Evolutionary conservation across 2,888 invertebrate species (phyloP).

Genomic region (Parnassius glacialis): DNA sequence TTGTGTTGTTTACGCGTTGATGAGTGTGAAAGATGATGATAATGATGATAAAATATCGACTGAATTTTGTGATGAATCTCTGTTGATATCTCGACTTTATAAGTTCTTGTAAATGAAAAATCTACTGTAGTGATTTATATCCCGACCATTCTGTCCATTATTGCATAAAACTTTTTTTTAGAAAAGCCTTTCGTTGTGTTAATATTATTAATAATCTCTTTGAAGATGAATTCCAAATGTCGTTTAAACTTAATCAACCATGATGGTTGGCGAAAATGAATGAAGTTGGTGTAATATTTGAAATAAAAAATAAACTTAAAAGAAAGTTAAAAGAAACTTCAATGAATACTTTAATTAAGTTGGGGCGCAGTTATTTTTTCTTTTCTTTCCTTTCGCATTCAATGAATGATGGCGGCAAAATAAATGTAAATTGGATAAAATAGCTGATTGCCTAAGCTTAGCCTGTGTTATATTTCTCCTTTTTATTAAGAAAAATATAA

Average conservation of each 20-base stretch:
- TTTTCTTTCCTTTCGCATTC: background rate
- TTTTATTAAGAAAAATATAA: background rate
- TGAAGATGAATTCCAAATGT: background rate
- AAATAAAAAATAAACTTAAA: conserved; percentile 4
- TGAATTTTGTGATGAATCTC: too few species aligned
- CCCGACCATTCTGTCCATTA: too few species aligned
- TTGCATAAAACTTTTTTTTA: conserved; percentile 11
- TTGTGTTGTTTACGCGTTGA: too few species aligned
- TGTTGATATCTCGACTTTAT: too few species aligned
- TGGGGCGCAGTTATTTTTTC: background rate
- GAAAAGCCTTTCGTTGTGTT: background rate
- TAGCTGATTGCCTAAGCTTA: too few species aligned
- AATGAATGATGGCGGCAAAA: too few species aligned
- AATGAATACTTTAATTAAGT: conserved; percentile 15
- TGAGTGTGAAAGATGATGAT: too few species aligned
- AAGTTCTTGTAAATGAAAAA: too few species aligned
- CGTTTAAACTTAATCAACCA: background rate
- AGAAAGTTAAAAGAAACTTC: conserved; percentile 2
- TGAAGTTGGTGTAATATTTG: background rate
- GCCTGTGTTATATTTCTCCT: background rate
- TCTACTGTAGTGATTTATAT: too few species aligned
- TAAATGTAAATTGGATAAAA: too few species aligned
- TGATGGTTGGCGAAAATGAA: background rate
- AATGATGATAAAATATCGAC: too few species aligned
- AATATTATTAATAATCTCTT: background rate